Evolutionary conservation across 2,797 vertebrate species (phyloP), one percentile per base, ranked within the genome.

Genomic region (Cyclopterus lumpus): DNA sequence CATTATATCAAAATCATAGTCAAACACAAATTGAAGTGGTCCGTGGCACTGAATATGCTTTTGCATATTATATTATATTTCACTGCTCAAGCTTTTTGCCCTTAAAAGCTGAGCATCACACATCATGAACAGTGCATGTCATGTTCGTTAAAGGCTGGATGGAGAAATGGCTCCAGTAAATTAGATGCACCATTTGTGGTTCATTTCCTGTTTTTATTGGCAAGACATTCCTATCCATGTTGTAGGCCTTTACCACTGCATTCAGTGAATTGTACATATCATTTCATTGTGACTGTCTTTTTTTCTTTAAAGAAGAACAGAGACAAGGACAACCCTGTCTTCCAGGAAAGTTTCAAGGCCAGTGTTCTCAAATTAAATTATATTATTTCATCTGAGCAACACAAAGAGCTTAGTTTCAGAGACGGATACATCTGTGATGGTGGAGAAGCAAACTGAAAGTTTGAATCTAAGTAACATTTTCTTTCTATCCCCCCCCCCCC

Each of bases 1-100:
- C 76, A 80, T 88, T 84, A 84, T 75, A 76, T 75, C 75, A 71
- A 40, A 75, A 38, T 64, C 71, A 64, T 74, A 68, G 79, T 71
- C 64, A 80, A 77, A 82, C 73, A 69, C 24, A 62, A 57, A 72
- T 82, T 79, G 38, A 65, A 73, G 69, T 70, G 76, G 62, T 71
- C 66, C 69, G 24, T 53, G 42, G 57, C 49, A 26, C 32, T 55
- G 40, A 44, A 68, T 40, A 51, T 20, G 42, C 15, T 53, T 71
- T 75, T 64, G 22, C 28, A 55, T n/a, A 55, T 28, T 42, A n/a
- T 8, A 30, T 58, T n/a, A 54, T 28, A 48, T 63, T 57, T 72
- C 18, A 42, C 24, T 32, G 40, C 58, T 75, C 53, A 20, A 49
- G 24, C 60, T 30, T 6, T n/a, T 54, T 70, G 9, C 24, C 46